Conservation (phyloP, 2,888 invertebrate genomes). For the Pharmacophagus antenor region DNA sequence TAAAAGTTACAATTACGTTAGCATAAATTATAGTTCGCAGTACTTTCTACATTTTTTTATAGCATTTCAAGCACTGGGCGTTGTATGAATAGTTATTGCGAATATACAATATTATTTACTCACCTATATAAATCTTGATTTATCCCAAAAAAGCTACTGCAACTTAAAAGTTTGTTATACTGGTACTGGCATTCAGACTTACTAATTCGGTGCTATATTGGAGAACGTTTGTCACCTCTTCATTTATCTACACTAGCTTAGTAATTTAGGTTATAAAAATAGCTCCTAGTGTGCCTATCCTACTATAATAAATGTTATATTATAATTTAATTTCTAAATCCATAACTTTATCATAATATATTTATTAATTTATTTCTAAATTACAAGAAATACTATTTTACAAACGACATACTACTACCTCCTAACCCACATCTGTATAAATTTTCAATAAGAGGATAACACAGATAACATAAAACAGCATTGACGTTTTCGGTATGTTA, state of each 20-base stretch:
- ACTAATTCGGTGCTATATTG: conserved; percentile 41
- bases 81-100: conserved; percentile 18
- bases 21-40: conserved; percentile 9
- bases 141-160: conserved; percentile 36
- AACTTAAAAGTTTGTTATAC: conserved; percentile 33
- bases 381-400: conserved; percentile 17
- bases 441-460: conserved; percentile 17
- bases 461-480: conserved; percentile 21
- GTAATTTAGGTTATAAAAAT: conserved; percentile 73
- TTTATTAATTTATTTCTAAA: conserved; percentile 11
- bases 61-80: conserved; percentile 23
- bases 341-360: conserved; percentile 20
- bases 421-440: conserved; percentile 22
- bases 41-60: conserved; percentile 30
- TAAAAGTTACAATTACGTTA: not conserved
- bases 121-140: conserved; percentile 33
- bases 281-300: conserved; percentile 41
- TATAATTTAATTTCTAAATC: conserved; percentile 18
- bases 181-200: conserved; percentile 34
- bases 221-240: conserved; percentile 57
- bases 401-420: conserved; percentile 24
- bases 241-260: conserved; percentile 51
- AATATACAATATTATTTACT: conserved; percentile 24
- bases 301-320: conserved; percentile 17
- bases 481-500: conserved; percentile 22